These are phyloP conservation scores for Ginglymostoma cirratum DNA, from an alignment of 2,113 vertebrate species.

Conservation along the genomic window DNA sequence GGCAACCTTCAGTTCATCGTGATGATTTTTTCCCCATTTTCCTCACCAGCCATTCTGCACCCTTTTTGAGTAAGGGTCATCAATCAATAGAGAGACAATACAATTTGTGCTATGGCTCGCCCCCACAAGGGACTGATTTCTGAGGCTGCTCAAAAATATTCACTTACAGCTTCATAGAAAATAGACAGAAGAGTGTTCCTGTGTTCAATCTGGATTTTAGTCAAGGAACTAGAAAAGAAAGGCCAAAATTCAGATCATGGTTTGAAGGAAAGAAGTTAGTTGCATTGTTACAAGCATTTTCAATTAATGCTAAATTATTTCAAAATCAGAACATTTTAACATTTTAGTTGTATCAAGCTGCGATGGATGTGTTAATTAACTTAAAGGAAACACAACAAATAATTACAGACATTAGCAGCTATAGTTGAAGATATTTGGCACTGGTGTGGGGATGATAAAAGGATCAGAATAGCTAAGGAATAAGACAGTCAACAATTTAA, in stretches of 20 bases:
- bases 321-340: neutral
- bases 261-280: neutral
- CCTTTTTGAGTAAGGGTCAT: neutral
- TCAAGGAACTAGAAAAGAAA: neutral
- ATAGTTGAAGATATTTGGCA: neutral
- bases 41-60: neutral
- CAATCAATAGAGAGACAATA: neutral
- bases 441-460: neutral
- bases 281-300: neutral
- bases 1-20: neutral
- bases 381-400: neutral
- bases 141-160: neutral
- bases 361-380: neutral
- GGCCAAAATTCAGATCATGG: neutral
- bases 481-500: neutral
- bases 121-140: neutral
- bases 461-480: neutral
- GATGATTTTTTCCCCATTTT: neutral
- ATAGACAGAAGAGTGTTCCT: neutral
- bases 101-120: neutral
- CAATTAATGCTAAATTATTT: neutral
- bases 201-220: neutral
- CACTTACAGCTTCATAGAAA: neutral
- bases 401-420: neutral
- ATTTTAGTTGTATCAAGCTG: too few relatives aligned